These are phyloP conservation scores for Apocrypta bakeri DNA, from an alignment of 1,140 invertebrate genomes.

Conservation along the genomic window DNA sequence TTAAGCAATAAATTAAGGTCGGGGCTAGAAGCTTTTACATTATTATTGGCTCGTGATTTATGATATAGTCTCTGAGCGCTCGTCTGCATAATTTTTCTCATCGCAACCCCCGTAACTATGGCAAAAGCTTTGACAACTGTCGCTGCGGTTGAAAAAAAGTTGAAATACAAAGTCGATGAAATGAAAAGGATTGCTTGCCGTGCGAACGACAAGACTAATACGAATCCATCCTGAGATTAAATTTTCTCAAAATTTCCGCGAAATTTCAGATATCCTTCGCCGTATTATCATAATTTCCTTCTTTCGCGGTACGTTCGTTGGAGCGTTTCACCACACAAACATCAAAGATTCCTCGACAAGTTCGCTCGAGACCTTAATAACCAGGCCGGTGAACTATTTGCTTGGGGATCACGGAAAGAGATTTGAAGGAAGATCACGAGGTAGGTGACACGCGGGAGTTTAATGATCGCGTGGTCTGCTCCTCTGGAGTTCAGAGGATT, in stretches of 20 bases:
- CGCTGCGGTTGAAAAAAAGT: no score
- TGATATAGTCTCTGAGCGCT: no score
- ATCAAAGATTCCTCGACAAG: not conserved
- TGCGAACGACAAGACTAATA: no score
- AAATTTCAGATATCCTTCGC: not conserved
- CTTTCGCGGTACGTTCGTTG: not conserved
- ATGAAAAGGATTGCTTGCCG: no score
- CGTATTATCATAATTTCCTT: no score
- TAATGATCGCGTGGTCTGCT: not conserved
- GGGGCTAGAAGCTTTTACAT: no score
- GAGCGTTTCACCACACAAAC: conserved; percentile 6
- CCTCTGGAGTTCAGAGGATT: not conserved
- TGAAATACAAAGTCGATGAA: no score
- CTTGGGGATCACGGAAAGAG: not conserved
- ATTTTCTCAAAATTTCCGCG: not conserved
- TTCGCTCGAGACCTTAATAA: conserved; percentile 22
- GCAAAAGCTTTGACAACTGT: no score
- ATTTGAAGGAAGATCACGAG: not conserved
- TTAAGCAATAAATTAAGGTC: not conserved
- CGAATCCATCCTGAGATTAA: not conserved
- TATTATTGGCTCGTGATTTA: not conserved
- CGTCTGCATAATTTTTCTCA: not conserved
- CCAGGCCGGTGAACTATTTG: not conserved
- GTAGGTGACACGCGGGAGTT: not conserved
- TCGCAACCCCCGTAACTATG: not conserved